Base-by-base conservation (phyloP, 2,113 vertebrate species). In the Arothron firmamentum region DNA sequence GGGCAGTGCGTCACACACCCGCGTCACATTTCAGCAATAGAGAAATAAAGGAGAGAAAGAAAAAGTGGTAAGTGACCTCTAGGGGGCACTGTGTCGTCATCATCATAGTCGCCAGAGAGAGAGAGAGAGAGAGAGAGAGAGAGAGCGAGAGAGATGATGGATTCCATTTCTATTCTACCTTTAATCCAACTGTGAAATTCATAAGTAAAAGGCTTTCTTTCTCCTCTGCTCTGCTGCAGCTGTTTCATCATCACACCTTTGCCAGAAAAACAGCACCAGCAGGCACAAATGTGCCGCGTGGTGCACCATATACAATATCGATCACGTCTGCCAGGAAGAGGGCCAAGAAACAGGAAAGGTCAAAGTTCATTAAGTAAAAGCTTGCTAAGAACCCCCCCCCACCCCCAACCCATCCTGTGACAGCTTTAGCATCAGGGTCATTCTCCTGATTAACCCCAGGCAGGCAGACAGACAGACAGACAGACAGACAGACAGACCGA, bases 111-210 rank as follows among this genome's bases (percentile, higher is more conserved):
- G 3, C 20, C 19, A 52, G 19, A 52, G 9, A 10, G 52, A 1
- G 47, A 58, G 50, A 18, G 48, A 46, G 53, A 28, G 59, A 50
- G 46, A 38, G 56, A 59, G 25, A 50, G 41, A 67, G 48, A 45
- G 58, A 45, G 63, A 34, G 45, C 20, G 65, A 42, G 65, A 52
- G 57, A 46, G 45, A 54, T 77, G 78, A 81, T 74, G 76, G 61
- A 85, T 84, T 84, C 71, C 74, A 85, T 84, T 81, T 84, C 80
- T 82, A 75, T 88, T 85, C 77, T 75, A 67, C 71, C 75, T 83
- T 83, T 84, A 87, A 86, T 89, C 80, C 83, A 85, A 79, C 80
- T 87, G 88, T 89, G 80, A 88, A 85, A 88, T 88, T 81, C 64
- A 78, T 74, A 82, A 85, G 67, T 78, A 81, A 87, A 81, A 62